Base-by-base conservation (phyloP, 2,888 invertebrate species). In the Andrena hattorfiana region DNA sequence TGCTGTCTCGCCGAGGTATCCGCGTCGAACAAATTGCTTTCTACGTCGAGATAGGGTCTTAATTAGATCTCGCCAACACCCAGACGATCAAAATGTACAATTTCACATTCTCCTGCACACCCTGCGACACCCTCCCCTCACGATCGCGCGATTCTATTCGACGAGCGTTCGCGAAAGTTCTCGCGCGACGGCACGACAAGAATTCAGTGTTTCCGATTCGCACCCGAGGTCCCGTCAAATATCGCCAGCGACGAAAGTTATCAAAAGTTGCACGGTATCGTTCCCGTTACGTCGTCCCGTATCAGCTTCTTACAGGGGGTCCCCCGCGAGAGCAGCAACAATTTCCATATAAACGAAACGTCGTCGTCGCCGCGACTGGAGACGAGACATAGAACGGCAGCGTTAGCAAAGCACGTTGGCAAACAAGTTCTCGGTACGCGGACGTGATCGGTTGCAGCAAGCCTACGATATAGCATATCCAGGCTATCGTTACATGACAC, bases 391-490 rank as follows among this genome's bases (percentile, higher is more conserved):
- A 73, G 49, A 67, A 48, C 72, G 67, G 35, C 82, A 73, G 84
- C 84, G 77, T 75, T 72, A 75, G 71, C 85, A 69, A 83, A 77
- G 80, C 85, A 76, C 79, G 78, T 69, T 63, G 81, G 75, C 82
- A 74, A 76, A 77, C 54, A 26, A 56, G 56, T 56, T 81, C 83
- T 79, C 74, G 77, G 83, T 79, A 75, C 79, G 59, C 71, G 83
- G 87, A 88, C 89, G 86, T 85, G 85, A 83, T 89, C 88, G 87
- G 89, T 86, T 92, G 93, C 93, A 93, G 93, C 93, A 93, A 92
- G 93, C 90, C 92, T 92, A 91, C 91, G 92, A 93, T 93, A 93
- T 93, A 93, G 93, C 93, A 92, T 90, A 81, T 74, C 78, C 79
- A 80, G 80, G 85, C 81, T 83, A 79, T 87, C 83, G 80, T 85